Evolutionary conservation across 1,140 invertebrate species (phyloP).

Genomic region (Heliothis virescens): DNA sequence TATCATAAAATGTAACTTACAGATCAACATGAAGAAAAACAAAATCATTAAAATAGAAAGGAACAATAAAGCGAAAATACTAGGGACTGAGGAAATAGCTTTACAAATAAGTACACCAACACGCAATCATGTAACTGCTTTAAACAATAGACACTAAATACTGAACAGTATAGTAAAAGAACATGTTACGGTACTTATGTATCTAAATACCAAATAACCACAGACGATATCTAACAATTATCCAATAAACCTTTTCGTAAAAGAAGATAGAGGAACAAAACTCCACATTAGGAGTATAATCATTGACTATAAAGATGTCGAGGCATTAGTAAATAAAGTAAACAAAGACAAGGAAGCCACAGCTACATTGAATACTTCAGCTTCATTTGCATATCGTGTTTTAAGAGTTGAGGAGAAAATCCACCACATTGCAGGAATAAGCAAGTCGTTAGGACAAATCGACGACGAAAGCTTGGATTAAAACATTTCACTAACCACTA

Average conservation of each 20-base stretch:
- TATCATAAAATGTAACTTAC: no score
- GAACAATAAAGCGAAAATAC: no score
- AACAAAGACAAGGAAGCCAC: slow-evolving; percentile 42
- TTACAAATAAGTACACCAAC: background rate
- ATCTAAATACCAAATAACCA: background rate
- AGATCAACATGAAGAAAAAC: no score
- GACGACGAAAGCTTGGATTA: slow-evolving; percentile 49
- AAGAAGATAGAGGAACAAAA: slow-evolving; percentile 38
- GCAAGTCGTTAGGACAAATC: slow-evolving; percentile 54
- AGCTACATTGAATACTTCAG: slow-evolving; percentile 24
- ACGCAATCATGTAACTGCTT: background rate
- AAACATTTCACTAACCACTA: slow-evolving; percentile 49
- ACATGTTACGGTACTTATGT: background rate
- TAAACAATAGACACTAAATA: slow-evolving; percentile 22
- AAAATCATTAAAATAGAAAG: background rate
- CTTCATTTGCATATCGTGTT: slow-evolving; percentile 40
- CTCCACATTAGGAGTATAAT: slow-evolving; percentile 27
- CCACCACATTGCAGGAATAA: slow-evolving; percentile 40
- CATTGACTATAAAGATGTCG: slow-evolving; percentile 30
- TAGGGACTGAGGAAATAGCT: background rate
- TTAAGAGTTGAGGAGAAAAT: slow-evolving; percentile 36
- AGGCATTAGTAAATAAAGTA: slow-evolving; percentile 15
- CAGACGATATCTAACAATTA: background rate
- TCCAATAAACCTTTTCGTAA: background rate
- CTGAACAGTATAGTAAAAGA: background rate